Conservation (phyloP, 2,113 vertebrate species). For the Gallinago media region DNA sequence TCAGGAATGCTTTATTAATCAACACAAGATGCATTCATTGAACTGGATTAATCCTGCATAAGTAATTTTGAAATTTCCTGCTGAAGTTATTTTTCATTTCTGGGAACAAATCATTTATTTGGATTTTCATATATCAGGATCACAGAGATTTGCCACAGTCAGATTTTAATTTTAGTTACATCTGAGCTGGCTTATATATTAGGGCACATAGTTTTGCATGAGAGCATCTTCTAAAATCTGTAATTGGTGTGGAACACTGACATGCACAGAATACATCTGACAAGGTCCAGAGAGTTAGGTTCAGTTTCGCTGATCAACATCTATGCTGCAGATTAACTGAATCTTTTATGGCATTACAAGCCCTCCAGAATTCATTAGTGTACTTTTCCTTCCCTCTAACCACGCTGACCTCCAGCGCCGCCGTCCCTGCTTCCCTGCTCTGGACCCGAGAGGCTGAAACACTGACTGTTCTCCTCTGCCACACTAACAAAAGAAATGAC, state of each 20-base stretch:
- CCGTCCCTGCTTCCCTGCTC: not conserved
- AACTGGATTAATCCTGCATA: conserved; percentile 86
- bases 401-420: conserved; percentile 38
- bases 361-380: conserved; percentile 75
- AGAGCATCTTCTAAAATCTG: conserved; percentile 81
- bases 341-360: conserved; percentile 78
- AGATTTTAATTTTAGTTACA: conserved; percentile 86
- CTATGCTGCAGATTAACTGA: conserved; percentile 81
- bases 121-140: conserved; percentile 88
- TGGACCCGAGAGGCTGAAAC: not conserved
- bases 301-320: conserved; percentile 77
- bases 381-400: conserved; percentile 45
- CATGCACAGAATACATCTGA: conserved; percentile 79
- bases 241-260: conserved; percentile 85
- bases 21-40: conserved; percentile 81
- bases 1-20: conserved; percentile 84
- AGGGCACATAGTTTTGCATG: conserved; percentile 80
- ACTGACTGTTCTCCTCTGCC: not conserved
- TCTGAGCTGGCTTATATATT: conserved; percentile 81
- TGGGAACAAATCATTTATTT: conserved; percentile 84
- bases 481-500: not conserved
- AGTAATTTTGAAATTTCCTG: conserved; percentile 86
- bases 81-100: conserved; percentile 84
- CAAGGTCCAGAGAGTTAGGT: conserved; percentile 76
- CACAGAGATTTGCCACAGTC: conserved; percentile 86